Evolutionary conservation across 2,797 vertebrate genomes (phyloP).

Genomic region (Selene dorsalis): DNA sequence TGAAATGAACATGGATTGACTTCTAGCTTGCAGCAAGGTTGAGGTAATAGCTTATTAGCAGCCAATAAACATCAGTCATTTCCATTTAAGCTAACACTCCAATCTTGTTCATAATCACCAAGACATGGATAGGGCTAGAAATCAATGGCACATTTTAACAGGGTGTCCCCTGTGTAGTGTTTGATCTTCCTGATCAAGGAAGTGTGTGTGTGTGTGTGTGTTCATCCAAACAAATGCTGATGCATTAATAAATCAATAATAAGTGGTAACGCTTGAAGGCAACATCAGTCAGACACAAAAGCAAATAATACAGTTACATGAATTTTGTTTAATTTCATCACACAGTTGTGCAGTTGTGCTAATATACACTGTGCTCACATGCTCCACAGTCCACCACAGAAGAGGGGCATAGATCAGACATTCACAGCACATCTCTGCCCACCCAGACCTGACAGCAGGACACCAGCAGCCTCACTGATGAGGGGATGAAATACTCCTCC

Average conservation of each 20-base stretch:
- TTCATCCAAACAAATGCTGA: constrained; percentile 16
- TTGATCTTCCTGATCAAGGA: constrained; percentile 61
- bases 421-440: constrained; percentile 70
- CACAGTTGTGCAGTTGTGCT: neutral
- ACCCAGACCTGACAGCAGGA: constrained; percentile 73
- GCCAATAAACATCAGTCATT: constrained; percentile 82
- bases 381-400: constrained; percentile 10
- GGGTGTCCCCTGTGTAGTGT: constrained; percentile 53
- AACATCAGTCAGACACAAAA: constrained; percentile 10
- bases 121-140: constrained; percentile 66
- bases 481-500: constrained; percentile 72
- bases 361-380: neutral
- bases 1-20: constrained; percentile 74
- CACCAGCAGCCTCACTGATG: constrained; percentile 78
- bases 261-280: neutral
- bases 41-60: constrained; percentile 82
- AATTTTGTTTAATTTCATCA: constrained; percentile 7
- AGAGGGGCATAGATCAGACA: constrained; percentile 57
- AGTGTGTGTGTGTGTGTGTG: neutral
- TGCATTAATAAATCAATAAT: constrained; percentile 44
- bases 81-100: constrained; percentile 77
- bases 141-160: constrained; percentile 75
- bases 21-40: constrained; percentile 77
- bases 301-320: constrained; percentile 8
- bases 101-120: constrained; percentile 73